Base-by-base conservation (phyloP, 2,888 invertebrate genomes). In the Acleris cristana region DNA sequence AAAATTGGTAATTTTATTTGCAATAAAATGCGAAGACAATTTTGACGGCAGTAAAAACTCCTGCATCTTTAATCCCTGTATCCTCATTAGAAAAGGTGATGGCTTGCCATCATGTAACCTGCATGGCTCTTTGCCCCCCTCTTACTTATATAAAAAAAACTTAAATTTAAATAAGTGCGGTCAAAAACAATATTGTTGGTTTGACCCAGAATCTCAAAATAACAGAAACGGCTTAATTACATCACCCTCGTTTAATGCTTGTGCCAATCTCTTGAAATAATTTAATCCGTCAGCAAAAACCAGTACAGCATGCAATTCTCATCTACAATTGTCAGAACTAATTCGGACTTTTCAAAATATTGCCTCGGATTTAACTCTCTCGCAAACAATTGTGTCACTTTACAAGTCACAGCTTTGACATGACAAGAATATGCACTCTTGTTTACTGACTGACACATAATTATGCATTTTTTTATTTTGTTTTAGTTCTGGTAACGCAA, bases 311-410 rank as follows among this genome's bases (percentile, higher is more conserved):
- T 62, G 66, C 52, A 66, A 62, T 62, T 45, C 49, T 51, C 54
- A 48, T 49, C 62, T 53, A 48, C 61, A 63, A 66, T 49, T 63
- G 62, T 67, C 67, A 67, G 61, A 66, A 66, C 63, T 62, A 48
- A 67, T 53, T 67, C 58, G 54, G 62, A 67, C 67, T 54, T 61
- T 56, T 62, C 66, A 45, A 61, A 66, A 66, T 62, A 66, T 57
- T 45, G 66, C 30, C 57, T 19, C 67, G 53, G 53, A 53, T 58
- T 62, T 57, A 61, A 57, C 61, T 54, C 58, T 34, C 61, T 49
- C 58, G 45, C 57, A 63, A 67, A 62, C 67, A 62, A 63, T 67
- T 67, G 57, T 62, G 62, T 48, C 48, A 52, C 52, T 62, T 61
- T 58, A 26, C 26, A n/a, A 34, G 48, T 57, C 44, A 49, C 19